Evolutionary conservation across 2,113 vertebrate species (phyloP).

Genomic region (Salvelinus alpinus): DNA sequence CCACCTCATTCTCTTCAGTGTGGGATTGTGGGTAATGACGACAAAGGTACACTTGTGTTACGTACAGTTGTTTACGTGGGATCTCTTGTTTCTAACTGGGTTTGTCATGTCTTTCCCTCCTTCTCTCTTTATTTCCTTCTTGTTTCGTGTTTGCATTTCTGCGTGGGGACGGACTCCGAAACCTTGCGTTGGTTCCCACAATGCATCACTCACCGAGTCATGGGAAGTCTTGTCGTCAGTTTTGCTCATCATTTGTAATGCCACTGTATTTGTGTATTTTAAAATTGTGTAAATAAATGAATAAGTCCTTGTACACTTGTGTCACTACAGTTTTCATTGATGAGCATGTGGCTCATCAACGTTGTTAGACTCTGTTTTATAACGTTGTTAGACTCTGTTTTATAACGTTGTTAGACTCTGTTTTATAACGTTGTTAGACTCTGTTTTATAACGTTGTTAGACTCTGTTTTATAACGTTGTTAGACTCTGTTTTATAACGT

Average conservation of each 20-base stretch:
- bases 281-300: conserved; percentile 96
- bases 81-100: conserved; percentile 12
- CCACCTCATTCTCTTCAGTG: conserved; percentile 45
- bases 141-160: conserved; percentile 35
- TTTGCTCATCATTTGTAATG: conserved; percentile 80
- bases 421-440: too few species aligned
- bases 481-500: too few species aligned
- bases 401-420: too few species aligned
- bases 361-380: too few species aligned
- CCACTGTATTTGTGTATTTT: conserved; percentile 89
- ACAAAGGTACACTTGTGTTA: conserved; percentile 19
- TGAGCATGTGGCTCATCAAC: background rate
- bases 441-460: too few species aligned
- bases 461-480: too few species aligned
- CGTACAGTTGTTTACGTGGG: conserved; percentile 3
- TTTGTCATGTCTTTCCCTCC: conserved; percentile 26
- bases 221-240: conserved; percentile 61
- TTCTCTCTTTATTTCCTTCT: conserved; percentile 27
- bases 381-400: too few species aligned
- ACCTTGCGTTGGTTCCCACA: conserved; percentile 37
- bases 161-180: conserved; percentile 36
- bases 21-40: conserved; percentile 12
- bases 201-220: conserved; percentile 63
- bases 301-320: conserved; percentile 79
- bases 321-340: background rate